Conservation (phyloP, 2,113 vertebrate species). For the Nycticorax nycticorax region DNA sequence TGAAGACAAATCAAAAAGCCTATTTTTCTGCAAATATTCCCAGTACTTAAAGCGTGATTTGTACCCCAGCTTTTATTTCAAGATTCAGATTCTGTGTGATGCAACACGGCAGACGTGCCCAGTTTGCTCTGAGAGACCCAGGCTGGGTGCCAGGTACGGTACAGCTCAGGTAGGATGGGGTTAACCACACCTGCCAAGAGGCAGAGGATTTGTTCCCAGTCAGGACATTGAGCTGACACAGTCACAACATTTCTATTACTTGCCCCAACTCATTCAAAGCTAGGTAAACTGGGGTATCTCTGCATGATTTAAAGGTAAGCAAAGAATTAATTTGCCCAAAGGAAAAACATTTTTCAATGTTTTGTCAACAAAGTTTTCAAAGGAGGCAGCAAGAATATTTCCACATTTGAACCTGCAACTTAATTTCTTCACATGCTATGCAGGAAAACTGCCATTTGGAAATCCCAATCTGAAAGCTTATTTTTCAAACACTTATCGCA, state of each 20-base stretch:
- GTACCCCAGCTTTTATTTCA: background rate
- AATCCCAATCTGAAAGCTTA: background rate
- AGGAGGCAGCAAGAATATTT: background rate
- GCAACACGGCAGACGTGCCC: background rate
- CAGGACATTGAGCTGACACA: background rate
- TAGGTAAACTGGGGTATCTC: background rate
- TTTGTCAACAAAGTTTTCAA: background rate
- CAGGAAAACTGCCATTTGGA: background rate
- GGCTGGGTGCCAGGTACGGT: fast-evolving
- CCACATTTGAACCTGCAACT: background rate
- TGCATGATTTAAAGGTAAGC: background rate
- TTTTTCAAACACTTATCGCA: background rate
- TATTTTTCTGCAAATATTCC: background rate
- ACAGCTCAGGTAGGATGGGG: background rate
- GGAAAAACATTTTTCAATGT: background rate
- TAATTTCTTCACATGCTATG: background rate
- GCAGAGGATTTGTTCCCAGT: background rate
- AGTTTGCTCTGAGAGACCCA: background rate
- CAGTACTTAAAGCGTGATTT: background rate
- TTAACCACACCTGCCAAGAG: background rate
- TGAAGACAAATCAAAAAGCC: background rate
- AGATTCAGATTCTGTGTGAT: background rate
- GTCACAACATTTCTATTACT: background rate
- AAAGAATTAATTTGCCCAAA: background rate
- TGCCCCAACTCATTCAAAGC: background rate